phyloP scores from a whole-genome alignment of 1,140 invertebrate species.

The Euura saliciscinereae region DNA sequence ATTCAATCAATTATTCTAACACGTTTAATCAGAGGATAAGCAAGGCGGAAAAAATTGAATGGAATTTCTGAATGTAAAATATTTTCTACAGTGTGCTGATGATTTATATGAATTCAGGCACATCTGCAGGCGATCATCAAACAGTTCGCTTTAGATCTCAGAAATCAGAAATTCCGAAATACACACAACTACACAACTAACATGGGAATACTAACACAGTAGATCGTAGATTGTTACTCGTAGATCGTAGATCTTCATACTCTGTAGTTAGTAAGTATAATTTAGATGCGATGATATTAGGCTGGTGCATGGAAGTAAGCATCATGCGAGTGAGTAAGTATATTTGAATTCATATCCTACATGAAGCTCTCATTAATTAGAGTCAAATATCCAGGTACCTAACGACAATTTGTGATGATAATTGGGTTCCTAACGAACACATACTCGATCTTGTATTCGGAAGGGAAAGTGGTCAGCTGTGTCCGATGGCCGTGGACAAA shows the following conservation, averaged over 20 bases:
- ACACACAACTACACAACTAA: background rate
- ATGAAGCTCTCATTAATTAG: background rate
- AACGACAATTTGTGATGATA: background rate
- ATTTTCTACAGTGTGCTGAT: no score
- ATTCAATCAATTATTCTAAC: no score
- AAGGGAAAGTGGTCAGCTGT: background rate
- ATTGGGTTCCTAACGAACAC: background rate
- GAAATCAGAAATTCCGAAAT: background rate
- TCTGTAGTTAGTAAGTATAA: background rate
- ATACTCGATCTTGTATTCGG: background rate
- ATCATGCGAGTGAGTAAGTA: background rate
- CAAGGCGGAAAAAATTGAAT: no score
- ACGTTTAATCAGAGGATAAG: no score
- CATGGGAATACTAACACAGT: background rate
- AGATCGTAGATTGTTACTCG: background rate
- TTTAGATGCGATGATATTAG: background rate
- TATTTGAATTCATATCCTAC: no score
- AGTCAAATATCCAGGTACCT: background rate
- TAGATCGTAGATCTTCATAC: conserved; percentile 1
- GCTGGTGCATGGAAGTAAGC: background rate
- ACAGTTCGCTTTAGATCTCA: no score
- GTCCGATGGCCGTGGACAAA: conserved; percentile 27
- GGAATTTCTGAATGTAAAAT: no score
- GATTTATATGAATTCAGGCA: no score
- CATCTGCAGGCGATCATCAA: no score